phyloP scores from a whole-genome alignment of 1,140 invertebrate species.

The Augochlora pura region DNA sequence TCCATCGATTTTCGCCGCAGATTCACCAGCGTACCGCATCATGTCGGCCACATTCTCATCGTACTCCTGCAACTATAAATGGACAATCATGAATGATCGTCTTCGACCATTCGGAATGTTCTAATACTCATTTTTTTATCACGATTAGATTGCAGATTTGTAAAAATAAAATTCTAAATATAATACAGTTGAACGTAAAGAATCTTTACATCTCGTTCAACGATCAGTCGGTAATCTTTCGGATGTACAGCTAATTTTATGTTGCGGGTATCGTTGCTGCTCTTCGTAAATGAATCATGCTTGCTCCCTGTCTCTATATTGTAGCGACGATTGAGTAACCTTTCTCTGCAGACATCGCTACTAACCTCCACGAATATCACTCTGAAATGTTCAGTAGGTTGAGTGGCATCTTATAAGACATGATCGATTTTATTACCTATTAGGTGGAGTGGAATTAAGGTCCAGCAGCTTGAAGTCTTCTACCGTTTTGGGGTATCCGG shows the following conservation, averaged over 20 bases:
- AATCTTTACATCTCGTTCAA: constrained; percentile 58
- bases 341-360: constrained; percentile 39
- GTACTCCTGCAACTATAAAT: constrained; percentile 55
- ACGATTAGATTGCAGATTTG: too few species aligned
- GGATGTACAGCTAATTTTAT: constrained; percentile 45
- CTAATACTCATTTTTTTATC: too few species aligned
- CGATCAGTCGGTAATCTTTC: constrained; percentile 45
- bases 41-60: constrained; percentile 60
- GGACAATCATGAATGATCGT: neutral
- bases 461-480: constrained; percentile 83
- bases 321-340: constrained; percentile 51
- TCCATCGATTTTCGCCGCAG: constrained; percentile 63
- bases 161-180: too few species aligned
- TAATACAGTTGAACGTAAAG: too few species aligned
- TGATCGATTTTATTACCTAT: constrained; percentile 76
- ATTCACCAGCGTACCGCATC: constrained; percentile 63
- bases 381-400: constrained; percentile 33
- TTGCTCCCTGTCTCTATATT: constrained; percentile 47
- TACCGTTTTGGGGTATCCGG: constrained; percentile 80
- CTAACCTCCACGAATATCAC: constrained; percentile 59
- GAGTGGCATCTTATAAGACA: neutral
- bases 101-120: too few species aligned
- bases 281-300: constrained; percentile 27
- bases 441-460: constrained; percentile 82
- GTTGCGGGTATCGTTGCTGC: neutral